Conservation (phyloP, 2,797 vertebrate genomes). For the Serranus cabrilla region DNA sequence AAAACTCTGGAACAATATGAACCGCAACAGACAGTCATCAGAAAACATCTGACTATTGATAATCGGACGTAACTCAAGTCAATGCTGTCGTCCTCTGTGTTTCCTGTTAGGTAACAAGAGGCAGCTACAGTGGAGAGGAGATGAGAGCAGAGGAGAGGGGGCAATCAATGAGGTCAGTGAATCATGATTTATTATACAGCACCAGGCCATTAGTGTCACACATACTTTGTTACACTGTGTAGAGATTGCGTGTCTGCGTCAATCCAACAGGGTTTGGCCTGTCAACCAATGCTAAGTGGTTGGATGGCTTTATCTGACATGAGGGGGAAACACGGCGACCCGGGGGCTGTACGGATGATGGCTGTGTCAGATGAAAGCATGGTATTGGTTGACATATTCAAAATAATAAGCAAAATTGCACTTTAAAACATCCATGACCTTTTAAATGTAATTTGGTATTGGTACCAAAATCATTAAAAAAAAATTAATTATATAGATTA, state of each 20-base stretch:
- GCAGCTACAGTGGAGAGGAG: conserved; percentile 26
- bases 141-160: conserved; percentile 35
- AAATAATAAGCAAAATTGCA: conserved; percentile 12
- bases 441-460: conserved; percentile 11
- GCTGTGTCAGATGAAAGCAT: conserved; percentile 33
- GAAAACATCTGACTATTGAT: conserved; percentile 38
- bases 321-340: conserved; percentile 9
- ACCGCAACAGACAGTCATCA: not conserved
- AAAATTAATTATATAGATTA: too few species aligned
- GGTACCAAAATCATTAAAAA: not conserved
- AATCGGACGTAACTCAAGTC: conserved; percentile 33
- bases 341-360: not conserved
- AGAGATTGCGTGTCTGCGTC: conserved; percentile 57
- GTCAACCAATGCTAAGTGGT: conserved; percentile 45
- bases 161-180: conserved; percentile 77
- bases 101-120: conserved; percentile 68
- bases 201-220: conserved; percentile 68
- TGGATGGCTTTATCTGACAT: conserved; percentile 37
- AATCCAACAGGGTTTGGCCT: conserved; percentile 41
- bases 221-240: conserved; percentile 63
- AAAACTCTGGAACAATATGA: not conserved
- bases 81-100: conserved; percentile 37
- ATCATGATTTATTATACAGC: conserved; percentile 76
- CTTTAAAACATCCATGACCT: conserved; percentile 13
- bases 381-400: conserved; percentile 20